These are phyloP conservation scores for Hypotaenidia philippensis DNA, from an alignment of 2,797 vertebrate genomes.

Conservation along the genomic window DNA sequence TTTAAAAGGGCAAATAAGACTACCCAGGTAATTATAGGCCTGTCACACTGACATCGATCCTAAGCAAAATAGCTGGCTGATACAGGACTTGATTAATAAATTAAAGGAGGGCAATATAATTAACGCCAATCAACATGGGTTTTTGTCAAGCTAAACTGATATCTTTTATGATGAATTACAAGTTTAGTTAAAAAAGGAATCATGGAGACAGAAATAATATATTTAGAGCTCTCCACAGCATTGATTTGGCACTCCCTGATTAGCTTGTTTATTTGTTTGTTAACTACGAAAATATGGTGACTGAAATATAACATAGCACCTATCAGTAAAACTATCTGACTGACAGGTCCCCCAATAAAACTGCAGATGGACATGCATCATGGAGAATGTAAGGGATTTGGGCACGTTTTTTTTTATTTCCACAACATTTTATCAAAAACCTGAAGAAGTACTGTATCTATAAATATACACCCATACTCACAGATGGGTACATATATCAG, in stretches of 20 bases:
- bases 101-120: background rate
- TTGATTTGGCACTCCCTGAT: background rate
- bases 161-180: background rate
- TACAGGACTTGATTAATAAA: conserved; percentile 13
- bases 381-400: accelerated
- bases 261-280: background rate
- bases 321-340: background rate
- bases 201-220: background rate
- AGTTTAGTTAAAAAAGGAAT: background rate
- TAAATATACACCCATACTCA: background rate
- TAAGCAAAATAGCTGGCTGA: conserved; percentile 4
- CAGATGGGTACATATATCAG: background rate
- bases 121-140: background rate
- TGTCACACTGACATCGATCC: conserved; percentile 10
- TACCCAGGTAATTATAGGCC: background rate
- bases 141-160: background rate
- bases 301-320: background rate
- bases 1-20: background rate
- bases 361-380: background rate
- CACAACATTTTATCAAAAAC: background rate
- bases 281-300: background rate
- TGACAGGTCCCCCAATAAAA: background rate
- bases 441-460: background rate
- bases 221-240: background rate
- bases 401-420: background rate